Base-by-base conservation (phyloP, 2,888 invertebrate genomes). In the Heteromyza rotundicornis region DNA sequence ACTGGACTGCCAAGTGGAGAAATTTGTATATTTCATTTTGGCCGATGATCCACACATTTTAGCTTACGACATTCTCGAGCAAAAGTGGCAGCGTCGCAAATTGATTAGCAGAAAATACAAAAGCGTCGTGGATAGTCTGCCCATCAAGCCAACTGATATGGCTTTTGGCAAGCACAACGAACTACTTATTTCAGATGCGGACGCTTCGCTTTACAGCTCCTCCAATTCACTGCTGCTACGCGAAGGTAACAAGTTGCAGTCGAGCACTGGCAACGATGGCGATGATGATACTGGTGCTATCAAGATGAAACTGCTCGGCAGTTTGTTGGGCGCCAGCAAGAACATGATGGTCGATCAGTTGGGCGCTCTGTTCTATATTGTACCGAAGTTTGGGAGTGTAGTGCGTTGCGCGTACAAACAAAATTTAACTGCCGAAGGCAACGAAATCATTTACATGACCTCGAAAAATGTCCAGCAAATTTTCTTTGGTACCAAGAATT, bases 391-490 rank as follows among this genome's bases (percentile, higher is more conserved):
- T 63, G 81, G 80, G 3, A 78, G 79, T 5, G 78, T 81, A 1
- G 76, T 81, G 50, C 76, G 80, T 14, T 77, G 77, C 16, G 60
- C 69, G 2, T 60, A 68, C 2, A 69, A 71, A 14, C 49, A 60
- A 1, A 78, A 79, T 53, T 64, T 81, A 3, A 77, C 79, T 0
- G 69, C 80, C 1, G 80, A 80, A 58, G 77, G 78, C 50, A 80
- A 80, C 59, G 80, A 80, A 66, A 79, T 81, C 54, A 77, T 81
- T 17, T 79, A 80, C 36, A 59, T 81, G 44, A 81, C 78, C 10
- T 75, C 81, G 1, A 76, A 77, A 59, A 80, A 80, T 59, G 77
- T 81, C 27, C 80, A 79, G 60, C 81, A 81, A 65, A 76, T 81
- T 60, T 81, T 81, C 56, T 74, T 80, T 40, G 80, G 77, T 1